phyloP scores from a whole-genome alignment of 1,140 invertebrate genomes.

The Ceratosolen solmsi region DNA sequence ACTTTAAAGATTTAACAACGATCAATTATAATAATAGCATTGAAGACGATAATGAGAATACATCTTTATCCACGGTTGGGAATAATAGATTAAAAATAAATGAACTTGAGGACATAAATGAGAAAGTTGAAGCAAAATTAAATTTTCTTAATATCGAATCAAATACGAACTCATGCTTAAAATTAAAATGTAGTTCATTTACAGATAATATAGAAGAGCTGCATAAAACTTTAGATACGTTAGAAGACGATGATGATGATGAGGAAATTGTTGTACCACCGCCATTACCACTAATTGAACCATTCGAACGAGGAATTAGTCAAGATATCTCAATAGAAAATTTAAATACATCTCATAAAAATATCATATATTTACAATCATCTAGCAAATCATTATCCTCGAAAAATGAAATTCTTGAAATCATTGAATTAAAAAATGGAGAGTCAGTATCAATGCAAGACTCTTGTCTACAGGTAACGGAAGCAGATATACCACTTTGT shows the following conservation, averaged over 20 bases:
- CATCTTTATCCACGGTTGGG: conserved; percentile 65
- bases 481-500: conserved; percentile 91
- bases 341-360: conserved; percentile 76
- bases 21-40: conserved; percentile 71
- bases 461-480: conserved; percentile 89
- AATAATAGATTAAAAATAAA: conserved; percentile 67
- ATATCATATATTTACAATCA: conserved; percentile 60
- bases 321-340: conserved; percentile 86
- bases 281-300: conserved; percentile 82
- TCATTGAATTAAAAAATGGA: conserved; percentile 86
- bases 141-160: conserved; percentile 67
- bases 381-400: conserved; percentile 68
- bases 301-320: conserved; percentile 77
- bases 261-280: conserved; percentile 84
- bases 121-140: conserved; percentile 67
- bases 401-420: conserved; percentile 84
- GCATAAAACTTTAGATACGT: conserved; percentile 60
- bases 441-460: conserved; percentile 88
- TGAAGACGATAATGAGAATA: conserved; percentile 67
- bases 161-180: conserved; percentile 62
- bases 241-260: conserved; percentile 78
- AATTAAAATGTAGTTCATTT: conserved; percentile 62
- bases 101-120: conserved; percentile 69
- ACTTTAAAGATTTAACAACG: too few relatives aligned
- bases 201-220: conserved; percentile 61